Evolutionary conservation across 2,113 vertebrate genomes (phyloP).

Genomic region (Spea multiplicata): DNA sequence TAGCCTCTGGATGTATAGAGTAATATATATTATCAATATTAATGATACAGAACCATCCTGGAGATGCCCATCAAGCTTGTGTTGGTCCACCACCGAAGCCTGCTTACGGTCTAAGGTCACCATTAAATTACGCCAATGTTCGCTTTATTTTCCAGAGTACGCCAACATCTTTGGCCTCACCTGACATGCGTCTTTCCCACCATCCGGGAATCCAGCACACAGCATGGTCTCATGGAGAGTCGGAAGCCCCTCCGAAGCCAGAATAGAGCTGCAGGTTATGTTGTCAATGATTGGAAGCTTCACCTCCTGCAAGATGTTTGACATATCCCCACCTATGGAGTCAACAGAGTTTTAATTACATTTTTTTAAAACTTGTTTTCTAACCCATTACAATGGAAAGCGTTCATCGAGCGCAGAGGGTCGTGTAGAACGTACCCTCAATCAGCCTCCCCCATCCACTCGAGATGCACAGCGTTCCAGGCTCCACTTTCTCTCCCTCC

Average conservation of each 20-base stretch:
- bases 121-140: no score
- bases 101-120: no score
- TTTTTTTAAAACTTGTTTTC: no score
- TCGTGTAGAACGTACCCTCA: constrained; percentile 13
- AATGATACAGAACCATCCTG: no score
- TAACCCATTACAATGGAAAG: no score
- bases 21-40: no score
- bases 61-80: no score
- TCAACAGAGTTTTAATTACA: background rate
- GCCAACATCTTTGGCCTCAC: background rate
- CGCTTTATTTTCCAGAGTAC: background rate
- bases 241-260: background rate
- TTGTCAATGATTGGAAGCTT: constrained; percentile 2
- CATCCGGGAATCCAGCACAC: background rate
- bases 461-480: background rate
- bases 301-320: constrained; percentile 3
- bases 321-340: background rate
- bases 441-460: constrained; percentile 29
- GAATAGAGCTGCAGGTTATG: background rate
- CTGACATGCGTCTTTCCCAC: background rate
- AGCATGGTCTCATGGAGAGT: accelerated
- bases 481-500: constrained; percentile 7
- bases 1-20: no score
- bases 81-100: no score
- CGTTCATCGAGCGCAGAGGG: no score